phyloP scores from a whole-genome alignment of 2,797 vertebrate species.

The Echiichthys vipera region DNA sequence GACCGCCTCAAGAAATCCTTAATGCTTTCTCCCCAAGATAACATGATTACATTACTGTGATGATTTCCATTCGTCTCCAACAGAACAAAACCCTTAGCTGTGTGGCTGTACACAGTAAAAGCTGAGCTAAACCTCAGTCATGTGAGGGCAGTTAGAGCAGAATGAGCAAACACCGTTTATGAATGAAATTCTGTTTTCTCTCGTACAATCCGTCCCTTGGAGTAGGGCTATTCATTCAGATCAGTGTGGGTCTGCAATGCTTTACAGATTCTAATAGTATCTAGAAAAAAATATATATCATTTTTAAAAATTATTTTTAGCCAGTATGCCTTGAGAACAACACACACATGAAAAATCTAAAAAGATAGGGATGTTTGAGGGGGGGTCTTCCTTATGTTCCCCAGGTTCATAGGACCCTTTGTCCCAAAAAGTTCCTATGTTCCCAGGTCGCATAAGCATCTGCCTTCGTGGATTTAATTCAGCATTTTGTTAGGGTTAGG shows the following conservation, averaged over 20 bases:
- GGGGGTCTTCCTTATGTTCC: too few species aligned
- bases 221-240: constrained; percentile 5
- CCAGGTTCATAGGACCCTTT: too few species aligned
- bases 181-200: constrained; percentile 53
- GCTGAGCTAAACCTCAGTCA: constrained; percentile 39
- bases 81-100: constrained; percentile 35
- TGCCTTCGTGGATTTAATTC: too few species aligned
- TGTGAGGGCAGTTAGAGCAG: constrained; percentile 38
- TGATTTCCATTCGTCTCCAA: constrained; percentile 12
- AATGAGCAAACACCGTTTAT: constrained; percentile 14
- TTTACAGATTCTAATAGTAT: neutral
- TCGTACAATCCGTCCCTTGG: constrained; percentile 1
- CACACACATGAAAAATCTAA: neutral
- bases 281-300: neutral
- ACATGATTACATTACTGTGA: constrained; percentile 31
- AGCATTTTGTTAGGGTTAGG: too few species aligned
- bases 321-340: neutral
- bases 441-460: too few species aligned
- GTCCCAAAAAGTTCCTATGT: too few species aligned
- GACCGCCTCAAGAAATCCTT: neutral
- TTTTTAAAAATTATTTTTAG: neutral
- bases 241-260: neutral
- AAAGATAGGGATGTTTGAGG: neutral
- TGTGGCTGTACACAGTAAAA: constrained; percentile 6
- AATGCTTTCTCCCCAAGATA: constrained; percentile 5